Conservation (phyloP, 92 coral and sea anemone species). For the Parazoanthus atlanticus region DNA sequence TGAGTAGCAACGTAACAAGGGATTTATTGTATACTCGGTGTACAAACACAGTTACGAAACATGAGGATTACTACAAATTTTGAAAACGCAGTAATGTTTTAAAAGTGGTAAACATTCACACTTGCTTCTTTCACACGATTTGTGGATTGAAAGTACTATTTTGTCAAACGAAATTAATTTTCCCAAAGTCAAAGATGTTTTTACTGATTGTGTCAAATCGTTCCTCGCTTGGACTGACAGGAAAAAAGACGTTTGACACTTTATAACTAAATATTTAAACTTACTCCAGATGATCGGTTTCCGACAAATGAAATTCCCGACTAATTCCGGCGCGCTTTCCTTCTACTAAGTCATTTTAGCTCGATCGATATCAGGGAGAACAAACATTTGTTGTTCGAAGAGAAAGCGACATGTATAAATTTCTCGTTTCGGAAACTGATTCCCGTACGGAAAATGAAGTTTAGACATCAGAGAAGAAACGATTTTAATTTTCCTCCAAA, state of each 20-base stretch:
- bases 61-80: neutral
- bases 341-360: constrained; percentile 8
- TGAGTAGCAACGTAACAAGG: neutral
- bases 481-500: neutral
- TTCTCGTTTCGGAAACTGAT: neutral
- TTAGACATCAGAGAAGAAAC: neutral
- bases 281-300: neutral
- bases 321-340: neutral
- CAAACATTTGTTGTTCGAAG: constrained; percentile 3
- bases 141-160: neutral
- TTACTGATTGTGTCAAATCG: constrained; percentile 31
- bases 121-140: neutral
- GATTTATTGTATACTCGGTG: neutral
- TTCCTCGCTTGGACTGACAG: constrained; percentile 4
- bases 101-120: neutral
- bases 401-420: neutral
- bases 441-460: neutral
- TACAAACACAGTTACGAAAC: neutral
- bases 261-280: constrained; percentile 14
- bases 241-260: neutral
- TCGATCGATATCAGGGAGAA: constrained; percentile 6
- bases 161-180: constrained; percentile 21
- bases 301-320: constrained; percentile 5
- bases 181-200: neutral
- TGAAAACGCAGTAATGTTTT: neutral